A percentile compares a stretch with the other conserved stretches of the same genome.
phyloP scores from a whole-genome alignment of 2,888 invertebrate species.

The Tridacna crocea region DNA sequence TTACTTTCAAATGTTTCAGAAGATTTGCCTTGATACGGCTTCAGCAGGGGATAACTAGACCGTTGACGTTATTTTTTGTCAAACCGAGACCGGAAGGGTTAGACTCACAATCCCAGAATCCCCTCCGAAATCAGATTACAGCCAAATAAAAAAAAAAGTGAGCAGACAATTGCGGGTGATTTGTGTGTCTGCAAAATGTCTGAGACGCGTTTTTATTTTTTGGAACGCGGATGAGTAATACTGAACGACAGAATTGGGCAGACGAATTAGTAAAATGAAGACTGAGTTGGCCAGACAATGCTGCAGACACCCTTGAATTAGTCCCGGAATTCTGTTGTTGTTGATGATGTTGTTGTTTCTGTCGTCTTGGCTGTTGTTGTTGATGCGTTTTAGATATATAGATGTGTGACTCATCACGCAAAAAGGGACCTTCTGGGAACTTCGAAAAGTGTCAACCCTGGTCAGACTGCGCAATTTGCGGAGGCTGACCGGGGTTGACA shows the following conservation, averaged over 20 bases:
- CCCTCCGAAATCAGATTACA: background rate
- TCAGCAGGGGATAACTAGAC: too few relatives aligned
- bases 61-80: background rate
- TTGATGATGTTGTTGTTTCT: background rate
- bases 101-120: constrained; percentile 1
- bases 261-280: constrained; percentile 4
- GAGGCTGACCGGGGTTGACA: too few relatives aligned
- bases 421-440: too few relatives aligned
- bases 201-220: background rate
- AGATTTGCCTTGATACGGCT: too few relatives aligned
- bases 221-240: constrained; percentile 5
- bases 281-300: background rate
- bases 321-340: background rate
- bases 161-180: constrained; percentile 17
- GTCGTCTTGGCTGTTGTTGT: background rate
- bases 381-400: too few relatives aligned
- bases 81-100: background rate
- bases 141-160: constrained; percentile 1
- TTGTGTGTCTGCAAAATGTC: constrained; percentile 25
- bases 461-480: too few relatives aligned
- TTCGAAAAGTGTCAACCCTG: too few relatives aligned
- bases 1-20: background rate
- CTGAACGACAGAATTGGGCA: background rate
- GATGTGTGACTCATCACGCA: too few relatives aligned
- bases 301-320: background rate